A percentile compares a stretch with the other conserved stretches of the same genome.
Evolutionary conservation across 2,113 vertebrate genomes (phyloP).

Genomic region (Lonchura striata): DNA sequence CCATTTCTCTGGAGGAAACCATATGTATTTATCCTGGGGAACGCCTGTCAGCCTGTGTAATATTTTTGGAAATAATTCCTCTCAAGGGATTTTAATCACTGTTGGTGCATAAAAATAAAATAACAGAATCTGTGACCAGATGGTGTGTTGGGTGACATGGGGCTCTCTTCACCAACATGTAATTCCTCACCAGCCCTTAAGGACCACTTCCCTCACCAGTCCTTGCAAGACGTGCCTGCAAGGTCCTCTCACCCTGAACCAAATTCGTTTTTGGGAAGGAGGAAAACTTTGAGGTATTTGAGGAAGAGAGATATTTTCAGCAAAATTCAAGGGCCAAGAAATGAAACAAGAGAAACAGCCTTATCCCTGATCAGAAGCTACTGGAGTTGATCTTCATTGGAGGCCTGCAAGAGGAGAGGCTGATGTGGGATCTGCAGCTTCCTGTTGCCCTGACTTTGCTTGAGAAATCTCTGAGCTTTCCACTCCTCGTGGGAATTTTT

Average conservation of each 20-base stretch:
- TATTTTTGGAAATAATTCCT: constrained; percentile 52
- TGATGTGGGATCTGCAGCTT: not conserved
- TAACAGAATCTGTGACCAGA: constrained; percentile 67
- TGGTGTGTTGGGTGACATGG: constrained; percentile 54
- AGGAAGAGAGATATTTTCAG: not conserved
- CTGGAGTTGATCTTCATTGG: not conserved
- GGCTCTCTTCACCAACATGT: constrained; percentile 29
- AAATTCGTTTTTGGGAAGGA: not conserved
- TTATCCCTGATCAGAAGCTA: not conserved
- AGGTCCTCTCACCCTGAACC: not conserved
- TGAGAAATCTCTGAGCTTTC: not conserved
- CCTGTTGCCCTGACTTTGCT: not conserved
- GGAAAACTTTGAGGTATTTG: not conserved
- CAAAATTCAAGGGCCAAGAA: not conserved
- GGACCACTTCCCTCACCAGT: not conserved
- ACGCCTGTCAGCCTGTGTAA: not conserved
- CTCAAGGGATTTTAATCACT: constrained; percentile 57
- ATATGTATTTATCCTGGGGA: constrained; percentile 25
- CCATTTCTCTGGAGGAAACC: not conserved
- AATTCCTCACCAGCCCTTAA: constrained; percentile 9
- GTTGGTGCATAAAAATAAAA: constrained; percentile 66
- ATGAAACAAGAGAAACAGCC: not conserved
- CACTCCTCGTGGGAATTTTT: not conserved
- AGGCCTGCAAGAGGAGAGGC: not conserved
- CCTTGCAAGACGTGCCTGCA: not conserved